A percentile compares a stretch with the other conserved stretches of the same genome.
Conservation (phyloP, 2,797 vertebrate genomes). For the Prionace glauca region DNA sequence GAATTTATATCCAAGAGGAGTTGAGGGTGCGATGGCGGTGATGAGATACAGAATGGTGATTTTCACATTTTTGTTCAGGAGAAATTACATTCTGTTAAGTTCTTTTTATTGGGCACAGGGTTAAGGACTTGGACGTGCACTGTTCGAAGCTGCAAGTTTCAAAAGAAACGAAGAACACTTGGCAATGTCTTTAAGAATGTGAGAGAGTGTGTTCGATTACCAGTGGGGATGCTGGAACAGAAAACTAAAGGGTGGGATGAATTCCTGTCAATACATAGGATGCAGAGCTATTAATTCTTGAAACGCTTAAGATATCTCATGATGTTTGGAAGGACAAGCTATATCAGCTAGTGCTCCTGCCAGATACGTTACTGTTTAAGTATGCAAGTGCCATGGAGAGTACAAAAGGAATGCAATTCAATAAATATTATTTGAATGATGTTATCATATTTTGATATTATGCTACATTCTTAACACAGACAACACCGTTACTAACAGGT, state of each 20-base stretch:
- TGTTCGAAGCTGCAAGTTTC: neutral
- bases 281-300: neutral
- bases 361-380: neutral
- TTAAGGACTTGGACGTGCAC: neutral
- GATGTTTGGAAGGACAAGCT: neutral
- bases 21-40: too few species aligned
- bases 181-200: neutral
- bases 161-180: neutral
- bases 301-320: neutral
- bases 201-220: neutral
- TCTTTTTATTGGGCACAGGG: neutral
- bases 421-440: neutral
- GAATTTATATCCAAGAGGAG: neutral
- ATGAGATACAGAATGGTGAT: neutral
- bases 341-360: neutral
- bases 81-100: neutral
- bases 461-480: neutral
- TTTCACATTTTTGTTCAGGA: neutral
- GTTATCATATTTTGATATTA: neutral
- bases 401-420: neutral
- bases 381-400: neutral
- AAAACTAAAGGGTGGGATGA: neutral
- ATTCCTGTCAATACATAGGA: neutral
- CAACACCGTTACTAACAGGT: neutral
- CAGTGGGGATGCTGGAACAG: neutral